Conservation (phyloP, 2,113 vertebrate genomes). For the Daubentonia madagascariensis region DNA sequence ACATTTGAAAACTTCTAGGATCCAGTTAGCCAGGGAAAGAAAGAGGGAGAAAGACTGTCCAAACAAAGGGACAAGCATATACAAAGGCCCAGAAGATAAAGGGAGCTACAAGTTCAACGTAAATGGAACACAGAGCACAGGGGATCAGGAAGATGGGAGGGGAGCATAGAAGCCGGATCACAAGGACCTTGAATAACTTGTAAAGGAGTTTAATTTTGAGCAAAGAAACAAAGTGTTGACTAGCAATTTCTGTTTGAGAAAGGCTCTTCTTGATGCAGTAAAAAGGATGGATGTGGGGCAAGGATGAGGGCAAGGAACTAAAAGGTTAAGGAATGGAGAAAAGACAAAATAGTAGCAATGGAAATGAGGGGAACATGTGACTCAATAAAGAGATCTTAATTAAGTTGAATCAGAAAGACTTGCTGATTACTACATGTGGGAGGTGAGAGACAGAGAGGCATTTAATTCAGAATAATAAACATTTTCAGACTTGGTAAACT, state of each 20-base stretch:
- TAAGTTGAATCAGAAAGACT: not conserved
- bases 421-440: not conserved
- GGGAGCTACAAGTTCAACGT: not conserved
- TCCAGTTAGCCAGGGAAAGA: not conserved
- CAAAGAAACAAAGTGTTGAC: not conserved
- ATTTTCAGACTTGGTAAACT: not conserved
- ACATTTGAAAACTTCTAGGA: not conserved
- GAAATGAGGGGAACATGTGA: not conserved
- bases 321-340: not conserved
- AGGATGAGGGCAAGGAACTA: not conserved
- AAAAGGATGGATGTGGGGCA: not conserved
- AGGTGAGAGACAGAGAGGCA: not conserved
- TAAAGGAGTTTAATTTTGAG: not conserved
- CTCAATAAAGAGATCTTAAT: not conserved
- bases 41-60: not conserved
- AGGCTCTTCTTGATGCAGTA: not conserved
- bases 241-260: not conserved
- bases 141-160: not conserved
- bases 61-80: not conserved
- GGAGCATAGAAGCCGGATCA: not conserved
- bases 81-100: not conserved
- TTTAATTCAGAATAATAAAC: not conserved
- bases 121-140: not conserved
- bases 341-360: not conserved
- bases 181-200: not conserved